Conservation (phyloP, 2,113 vertebrate species). For the Thryonomys swinderianus region DNA sequence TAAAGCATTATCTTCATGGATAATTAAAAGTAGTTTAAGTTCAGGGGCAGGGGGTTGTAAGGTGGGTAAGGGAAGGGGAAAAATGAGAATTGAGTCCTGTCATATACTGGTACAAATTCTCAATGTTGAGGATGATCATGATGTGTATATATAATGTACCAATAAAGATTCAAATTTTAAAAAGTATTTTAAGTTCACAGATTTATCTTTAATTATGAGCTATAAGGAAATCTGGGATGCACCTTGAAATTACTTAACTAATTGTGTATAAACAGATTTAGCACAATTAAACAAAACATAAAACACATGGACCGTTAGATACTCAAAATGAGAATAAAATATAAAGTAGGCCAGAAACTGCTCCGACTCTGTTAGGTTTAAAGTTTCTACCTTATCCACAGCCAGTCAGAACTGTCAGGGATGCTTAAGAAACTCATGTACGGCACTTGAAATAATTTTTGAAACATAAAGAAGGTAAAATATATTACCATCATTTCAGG, state of each 20-base stretch:
- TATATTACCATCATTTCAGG: background rate
- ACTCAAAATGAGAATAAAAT: background rate
- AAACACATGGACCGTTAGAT: background rate
- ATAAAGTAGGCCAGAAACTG: background rate
- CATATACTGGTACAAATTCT: no score
- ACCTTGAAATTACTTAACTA: conserved; percentile 52
- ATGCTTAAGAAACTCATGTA: conserved; percentile 2
- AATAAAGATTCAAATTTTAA: no score
- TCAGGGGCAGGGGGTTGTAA: no score
- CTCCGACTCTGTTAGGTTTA: conserved; percentile 5
- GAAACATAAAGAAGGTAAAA: conserved; percentile 5
- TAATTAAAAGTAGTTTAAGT: conserved; percentile 14
- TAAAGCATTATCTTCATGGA: background rate
- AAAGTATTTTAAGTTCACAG: background rate
- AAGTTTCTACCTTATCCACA: background rate
- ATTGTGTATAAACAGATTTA: conserved; percentile 31
- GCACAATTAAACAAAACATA: conserved; percentile 40
- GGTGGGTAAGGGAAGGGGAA: no score
- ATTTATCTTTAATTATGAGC: conserved; percentile 31
- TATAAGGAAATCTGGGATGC: conserved; percentile 28
- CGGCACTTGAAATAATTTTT: background rate
- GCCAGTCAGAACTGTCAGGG: background rate
- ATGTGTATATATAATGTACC: no score
- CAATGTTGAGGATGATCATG: no score
- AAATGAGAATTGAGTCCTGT: no score